Conservation (phyloP, 2,888 invertebrate genomes). For the Dicranocentrus wangi region DNA sequence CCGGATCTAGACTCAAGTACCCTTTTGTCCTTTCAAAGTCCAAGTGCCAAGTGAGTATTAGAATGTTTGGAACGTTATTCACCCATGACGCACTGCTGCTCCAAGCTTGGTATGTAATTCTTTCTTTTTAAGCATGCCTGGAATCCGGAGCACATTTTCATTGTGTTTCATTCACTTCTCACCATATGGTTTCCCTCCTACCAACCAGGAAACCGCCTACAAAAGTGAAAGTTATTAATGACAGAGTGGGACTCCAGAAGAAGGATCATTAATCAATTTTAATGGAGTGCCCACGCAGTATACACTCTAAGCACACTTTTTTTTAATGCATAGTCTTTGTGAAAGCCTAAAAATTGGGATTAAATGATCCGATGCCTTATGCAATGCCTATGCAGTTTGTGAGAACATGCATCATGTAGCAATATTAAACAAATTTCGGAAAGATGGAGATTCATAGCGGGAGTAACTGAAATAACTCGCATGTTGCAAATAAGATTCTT, state of each 20-base stretch:
- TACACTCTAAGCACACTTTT: too few species aligned
- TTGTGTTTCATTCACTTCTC: slow-evolving; percentile 1
- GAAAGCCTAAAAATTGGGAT: too few species aligned
- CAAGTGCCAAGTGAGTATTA: slow-evolving; percentile 17
- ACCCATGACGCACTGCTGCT: slow-evolving; percentile 4
- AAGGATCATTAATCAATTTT: slow-evolving; percentile 55
- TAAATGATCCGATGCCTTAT: too few species aligned
- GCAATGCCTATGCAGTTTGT: too few species aligned
- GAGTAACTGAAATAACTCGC: too few species aligned
- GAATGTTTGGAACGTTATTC: slow-evolving; percentile 35
- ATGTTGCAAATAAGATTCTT: too few species aligned
- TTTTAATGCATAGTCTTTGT: too few species aligned
- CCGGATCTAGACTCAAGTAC: slow-evolving; percentile 11
- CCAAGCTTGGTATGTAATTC: not conserved
- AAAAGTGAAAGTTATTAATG: slow-evolving; percentile 61
- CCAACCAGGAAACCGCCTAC: slow-evolving; percentile 19
- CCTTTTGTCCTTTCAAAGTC: slow-evolving; percentile 19
- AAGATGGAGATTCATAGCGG: too few species aligned
- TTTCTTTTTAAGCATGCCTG: not conserved
- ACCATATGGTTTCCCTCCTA: too few species aligned
- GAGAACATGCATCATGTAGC: too few species aligned
- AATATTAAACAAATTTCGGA: too few species aligned
- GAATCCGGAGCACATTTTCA: too few species aligned
- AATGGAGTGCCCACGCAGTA: slow-evolving; percentile 55
- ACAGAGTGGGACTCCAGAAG: slow-evolving; percentile 32